Conservation (phyloP, 2,797 vertebrate species). For the Cichlasoma orientale region DNA sequence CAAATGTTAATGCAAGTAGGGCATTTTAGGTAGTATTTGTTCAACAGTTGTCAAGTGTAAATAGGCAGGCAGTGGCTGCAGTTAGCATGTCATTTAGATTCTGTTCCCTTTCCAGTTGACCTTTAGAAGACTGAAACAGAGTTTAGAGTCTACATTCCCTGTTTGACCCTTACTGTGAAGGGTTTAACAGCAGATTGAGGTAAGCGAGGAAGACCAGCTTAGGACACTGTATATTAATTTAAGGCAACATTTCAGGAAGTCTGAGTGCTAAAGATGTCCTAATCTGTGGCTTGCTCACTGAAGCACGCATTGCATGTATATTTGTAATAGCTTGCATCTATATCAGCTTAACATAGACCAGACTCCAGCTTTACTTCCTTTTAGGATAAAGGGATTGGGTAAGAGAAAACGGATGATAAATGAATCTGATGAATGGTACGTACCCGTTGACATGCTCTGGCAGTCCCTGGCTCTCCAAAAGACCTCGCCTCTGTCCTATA, state of each 20-base stretch:
- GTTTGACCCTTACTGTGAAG: too few species aligned
- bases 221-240: slow-evolving; percentile 18
- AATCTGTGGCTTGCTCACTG: background rate
- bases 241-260: slow-evolving; percentile 6
- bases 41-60: slow-evolving; percentile 35
- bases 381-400: background rate
- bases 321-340: background rate
- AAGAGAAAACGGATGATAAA: background rate
- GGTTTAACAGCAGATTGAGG: background rate
- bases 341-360: background rate
- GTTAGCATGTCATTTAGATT: slow-evolving; percentile 29
- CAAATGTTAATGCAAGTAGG: slow-evolving; percentile 44
- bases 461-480: slow-evolving; percentile 86
- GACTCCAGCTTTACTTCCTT: background rate
- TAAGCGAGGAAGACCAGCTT: background rate
- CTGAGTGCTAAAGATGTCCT: background rate
- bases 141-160: slow-evolving; percentile 29
- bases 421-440: slow-evolving; percentile 65
- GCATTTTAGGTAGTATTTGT: slow-evolving; percentile 32
- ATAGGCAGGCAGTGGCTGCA: slow-evolving; percentile 38
- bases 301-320: background rate
- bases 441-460: slow-evolving; percentile 92
- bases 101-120: slow-evolving; percentile 18
- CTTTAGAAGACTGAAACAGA: slow-evolving; percentile 52
- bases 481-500: slow-evolving; percentile 89